Base-by-base conservation (phyloP, 2,113 vertebrate species). In the Peromyscus polionotus region DNA sequence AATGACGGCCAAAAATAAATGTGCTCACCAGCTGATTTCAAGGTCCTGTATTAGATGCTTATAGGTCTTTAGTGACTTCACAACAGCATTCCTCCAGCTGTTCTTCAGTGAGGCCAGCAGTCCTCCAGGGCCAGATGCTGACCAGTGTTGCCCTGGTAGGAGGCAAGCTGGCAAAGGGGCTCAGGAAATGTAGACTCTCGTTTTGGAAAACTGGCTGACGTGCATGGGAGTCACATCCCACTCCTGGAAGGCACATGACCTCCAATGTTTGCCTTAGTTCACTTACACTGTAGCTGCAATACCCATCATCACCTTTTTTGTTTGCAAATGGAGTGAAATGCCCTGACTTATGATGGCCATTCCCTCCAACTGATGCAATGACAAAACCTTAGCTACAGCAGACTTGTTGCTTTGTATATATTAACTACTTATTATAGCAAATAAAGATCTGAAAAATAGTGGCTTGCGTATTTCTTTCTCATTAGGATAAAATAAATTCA, bases 71-170 rank as follows among this genome's bases (percentile, higher is more conserved):
- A 36, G 45, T 91, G 65, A 92, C 79, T 65, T 96, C 54, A 65
- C 31, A 84, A 63, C 91, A 92, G 59, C 67, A 67, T 12, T 48
- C 19, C 26, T 48, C 68, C 80, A 81, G 96, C 85, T 80, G 72
- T 67, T 94, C 95, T 26, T 76, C 45, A 95, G 80, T 36, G 79
- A 90, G 57, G n/a, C 91, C 77, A 83, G 42, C 87, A 79, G 94
- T 84, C 83, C 57, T 91, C 95, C 36, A 77, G 7, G 31, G 91
- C 83, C 95, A 31, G 12, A 67, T 95, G 94, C 97, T 96, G 93
- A 85, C 63, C 45, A 72, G 20, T 3, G 22, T 54, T n/a, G 1
- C 1, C 24, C 5, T 48, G 22, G 75, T 17, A 31, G 5, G 72
- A 90, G 92, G 39, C 76, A 54, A 93, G 33, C 91, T 86, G 63